A percentile compares a stretch with the other conserved stretches of the same genome.
These are phyloP conservation scores for Rhopalosiphum padi DNA, from an alignment of 1,140 invertebrate species.

Conservation along the genomic window DNA sequence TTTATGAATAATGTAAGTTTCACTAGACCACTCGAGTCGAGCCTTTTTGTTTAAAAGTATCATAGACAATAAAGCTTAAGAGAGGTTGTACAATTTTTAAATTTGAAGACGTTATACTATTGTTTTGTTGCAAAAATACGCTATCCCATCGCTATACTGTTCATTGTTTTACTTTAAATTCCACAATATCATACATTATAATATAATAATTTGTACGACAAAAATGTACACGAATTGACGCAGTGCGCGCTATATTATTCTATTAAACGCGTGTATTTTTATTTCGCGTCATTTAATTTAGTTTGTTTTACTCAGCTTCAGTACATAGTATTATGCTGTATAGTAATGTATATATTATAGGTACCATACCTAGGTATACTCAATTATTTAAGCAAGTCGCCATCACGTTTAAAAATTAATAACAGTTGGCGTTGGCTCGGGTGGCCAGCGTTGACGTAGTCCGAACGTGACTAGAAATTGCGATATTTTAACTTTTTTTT, in stretches of 20 bases:
- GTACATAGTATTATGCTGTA: not conserved
- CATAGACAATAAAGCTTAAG: not conserved
- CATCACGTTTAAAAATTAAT: not conserved
- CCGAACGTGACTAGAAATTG: not conserved
- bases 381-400: not conserved
- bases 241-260: not conserved
- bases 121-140: not conserved
- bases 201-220: not conserved
- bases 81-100: not conserved
- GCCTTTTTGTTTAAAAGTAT: slow-evolving; percentile 4
- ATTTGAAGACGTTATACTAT: not conserved
- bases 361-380: not conserved
- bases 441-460: not conserved
- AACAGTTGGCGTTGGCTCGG: not conserved
- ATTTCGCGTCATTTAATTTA: not conserved
- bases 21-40: not conserved
- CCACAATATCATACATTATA: not conserved
- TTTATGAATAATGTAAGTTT: not conserved
- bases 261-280: not conserved
- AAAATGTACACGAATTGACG: not conserved
- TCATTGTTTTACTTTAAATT: not conserved
- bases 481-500: not conserved
- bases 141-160: not conserved
- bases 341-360: not conserved
- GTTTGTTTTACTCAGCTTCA: not conserved